Evolutionary conservation across 2,797 vertebrate species (phyloP).

Genomic region (Sebastiscus tertius): DNA sequence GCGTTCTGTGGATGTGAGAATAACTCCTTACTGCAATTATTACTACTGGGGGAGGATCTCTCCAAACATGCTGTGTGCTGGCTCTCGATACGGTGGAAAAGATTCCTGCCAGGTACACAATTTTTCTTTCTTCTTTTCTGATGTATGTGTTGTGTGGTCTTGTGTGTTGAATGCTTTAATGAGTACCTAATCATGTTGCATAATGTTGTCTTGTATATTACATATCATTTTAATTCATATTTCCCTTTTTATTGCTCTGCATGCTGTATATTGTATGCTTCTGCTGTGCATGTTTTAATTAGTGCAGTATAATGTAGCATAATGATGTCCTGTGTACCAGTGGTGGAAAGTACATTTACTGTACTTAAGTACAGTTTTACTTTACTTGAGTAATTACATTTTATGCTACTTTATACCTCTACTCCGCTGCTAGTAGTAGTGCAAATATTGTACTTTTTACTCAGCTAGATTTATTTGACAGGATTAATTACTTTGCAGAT

Average conservation of each 20-base stretch:
- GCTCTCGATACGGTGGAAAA: conserved; percentile 77
- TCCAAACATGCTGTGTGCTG: conserved; percentile 83
- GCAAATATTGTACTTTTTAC: too few species aligned
- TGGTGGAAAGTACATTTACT: background rate
- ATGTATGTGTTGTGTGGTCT: background rate
- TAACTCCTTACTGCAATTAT: conserved; percentile 56
- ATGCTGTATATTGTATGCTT: background rate
- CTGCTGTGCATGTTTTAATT: background rate
- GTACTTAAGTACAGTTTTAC: background rate
- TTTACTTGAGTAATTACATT: background rate
- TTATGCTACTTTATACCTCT: background rate
- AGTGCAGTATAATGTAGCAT: background rate
- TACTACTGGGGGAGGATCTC: conserved; percentile 77
- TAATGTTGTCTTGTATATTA: background rate
- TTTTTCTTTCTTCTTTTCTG: background rate
- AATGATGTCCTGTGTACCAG: background rate
- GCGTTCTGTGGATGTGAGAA: conserved; percentile 77
- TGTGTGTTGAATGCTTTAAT: background rate
- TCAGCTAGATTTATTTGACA: background rate
- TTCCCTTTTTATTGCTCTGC: background rate
- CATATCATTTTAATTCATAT: background rate
- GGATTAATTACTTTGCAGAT: background rate
- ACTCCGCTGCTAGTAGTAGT: too few species aligned
- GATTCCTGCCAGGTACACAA: conserved; percentile 84
- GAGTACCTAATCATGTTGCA: background rate